phyloP scores from a whole-genome alignment of 2,113 vertebrate species.

The Willisornis vidua region DNA sequence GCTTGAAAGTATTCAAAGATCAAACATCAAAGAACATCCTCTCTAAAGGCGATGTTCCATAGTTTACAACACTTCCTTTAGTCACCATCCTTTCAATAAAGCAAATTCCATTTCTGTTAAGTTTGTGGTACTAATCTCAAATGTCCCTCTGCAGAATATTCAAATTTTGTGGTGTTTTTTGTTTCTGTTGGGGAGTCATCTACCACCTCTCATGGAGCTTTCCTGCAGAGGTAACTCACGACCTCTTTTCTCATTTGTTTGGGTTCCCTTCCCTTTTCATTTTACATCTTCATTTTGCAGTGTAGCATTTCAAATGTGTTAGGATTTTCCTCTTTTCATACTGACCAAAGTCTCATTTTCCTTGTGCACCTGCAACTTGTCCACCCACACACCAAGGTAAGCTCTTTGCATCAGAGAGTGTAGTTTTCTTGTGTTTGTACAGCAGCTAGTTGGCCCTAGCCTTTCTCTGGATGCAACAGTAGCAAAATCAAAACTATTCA shows the following conservation, averaged over 20 bases:
- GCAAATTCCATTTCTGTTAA: neutral
- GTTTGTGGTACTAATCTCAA: neutral
- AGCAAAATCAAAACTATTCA: neutral
- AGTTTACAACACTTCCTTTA: neutral
- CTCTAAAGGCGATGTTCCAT: neutral
- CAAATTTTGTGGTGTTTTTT: neutral
- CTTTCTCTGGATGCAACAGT: neutral
- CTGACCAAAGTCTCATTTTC: neutral
- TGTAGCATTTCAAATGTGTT: neutral
- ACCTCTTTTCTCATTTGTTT: neutral
- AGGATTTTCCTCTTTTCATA: neutral
- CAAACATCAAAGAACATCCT: neutral
- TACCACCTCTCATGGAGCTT: neutral
- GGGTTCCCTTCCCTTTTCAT: neutral
- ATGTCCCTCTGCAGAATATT: neutral
- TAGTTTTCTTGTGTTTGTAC: neutral
- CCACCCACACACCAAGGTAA: neutral
- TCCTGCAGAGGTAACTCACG: neutral
- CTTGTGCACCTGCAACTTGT: neutral
- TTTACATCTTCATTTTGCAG: neutral
- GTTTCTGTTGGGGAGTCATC: neutral
- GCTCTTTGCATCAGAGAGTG: neutral
- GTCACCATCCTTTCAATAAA: neutral
- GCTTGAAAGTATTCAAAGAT: neutral
- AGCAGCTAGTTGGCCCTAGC: neutral